Conservation (phyloP, 2,888 invertebrate species). For the Portevinia maculata region DNA sequence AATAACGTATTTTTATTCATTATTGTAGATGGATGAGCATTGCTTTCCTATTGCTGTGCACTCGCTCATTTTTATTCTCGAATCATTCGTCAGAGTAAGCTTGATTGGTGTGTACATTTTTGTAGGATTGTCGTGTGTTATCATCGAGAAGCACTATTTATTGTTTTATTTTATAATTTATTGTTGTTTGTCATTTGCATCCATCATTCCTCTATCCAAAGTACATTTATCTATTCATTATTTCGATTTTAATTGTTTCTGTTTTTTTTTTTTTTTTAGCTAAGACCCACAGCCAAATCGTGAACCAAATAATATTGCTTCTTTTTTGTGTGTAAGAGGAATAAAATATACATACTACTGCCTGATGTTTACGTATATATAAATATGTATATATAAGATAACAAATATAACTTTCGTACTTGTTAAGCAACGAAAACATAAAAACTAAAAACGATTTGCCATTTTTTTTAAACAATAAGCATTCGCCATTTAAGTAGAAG, state of each 20-base stretch:
- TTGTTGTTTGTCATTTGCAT: background rate
- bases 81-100: constrained; percentile 11
- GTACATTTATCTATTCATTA: background rate
- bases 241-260: background rate
- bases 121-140: background rate
- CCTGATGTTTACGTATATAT: constrained; percentile 71
- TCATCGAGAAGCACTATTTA: constrained; percentile 13
- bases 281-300: constrained; percentile 39
- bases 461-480: constrained; percentile 16
- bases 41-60: constrained; percentile 13
- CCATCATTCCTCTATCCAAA: background rate
- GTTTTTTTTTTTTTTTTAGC: constrained; percentile 6
- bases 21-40: constrained; percentile 31
- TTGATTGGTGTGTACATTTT: constrained; percentile 18
- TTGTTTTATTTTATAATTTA: constrained; percentile 6
- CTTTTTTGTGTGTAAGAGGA: constrained; percentile 56
- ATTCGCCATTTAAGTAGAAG: constrained; percentile 53
- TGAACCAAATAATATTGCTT: constrained; percentile 61
- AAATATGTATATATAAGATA: constrained; percentile 66
- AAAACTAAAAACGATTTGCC: constrained; percentile 22
- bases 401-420: constrained; percentile 67
- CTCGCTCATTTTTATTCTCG: background rate
- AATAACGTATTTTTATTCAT: constrained; percentile 57
- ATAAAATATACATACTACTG: constrained; percentile 63
- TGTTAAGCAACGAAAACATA: constrained; percentile 61